Evolutionary conservation across 2,797 vertebrate genomes (phyloP).

Genomic region (Pipistrellus nathusii): DNA sequence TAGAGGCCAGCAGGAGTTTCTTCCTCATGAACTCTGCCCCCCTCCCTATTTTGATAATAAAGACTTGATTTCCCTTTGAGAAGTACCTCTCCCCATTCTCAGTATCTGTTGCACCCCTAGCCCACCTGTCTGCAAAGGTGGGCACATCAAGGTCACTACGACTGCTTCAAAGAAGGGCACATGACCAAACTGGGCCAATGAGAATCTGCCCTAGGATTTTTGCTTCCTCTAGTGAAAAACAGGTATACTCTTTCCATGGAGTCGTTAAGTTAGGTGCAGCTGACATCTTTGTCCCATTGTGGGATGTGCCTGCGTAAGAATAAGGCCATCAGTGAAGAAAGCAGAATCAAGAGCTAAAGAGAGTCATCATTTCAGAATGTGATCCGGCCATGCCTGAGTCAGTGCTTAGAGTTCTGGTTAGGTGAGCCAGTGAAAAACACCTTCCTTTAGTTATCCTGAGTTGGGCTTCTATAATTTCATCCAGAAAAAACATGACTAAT

Average conservation of each 20-base stretch:
- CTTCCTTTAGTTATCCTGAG: not conserved
- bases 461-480: not conserved
- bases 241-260: not conserved
- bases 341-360: not conserved
- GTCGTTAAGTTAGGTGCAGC: not conserved
- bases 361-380: not conserved
- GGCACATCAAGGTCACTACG: not conserved
- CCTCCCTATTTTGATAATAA: not conserved
- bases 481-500: not conserved
- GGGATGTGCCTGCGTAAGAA: not conserved
- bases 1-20: not conserved
- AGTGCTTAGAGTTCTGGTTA: not conserved
- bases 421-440: not conserved
- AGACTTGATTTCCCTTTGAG: not conserved
- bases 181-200: not conserved
- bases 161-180: not conserved
- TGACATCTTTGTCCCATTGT: not conserved
- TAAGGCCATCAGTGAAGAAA: not conserved
- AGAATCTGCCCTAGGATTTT: not conserved
- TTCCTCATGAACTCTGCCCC: not conserved
- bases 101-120: not conserved
- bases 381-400: not conserved
- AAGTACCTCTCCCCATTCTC: not conserved
- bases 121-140: not conserved
- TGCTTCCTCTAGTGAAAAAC: not conserved